Percentiles rank a stretch among this genome's conserved stretches.
phyloP scores from a whole-genome alignment of 2,888 invertebrate genomes.

The Melieria picta region DNA sequence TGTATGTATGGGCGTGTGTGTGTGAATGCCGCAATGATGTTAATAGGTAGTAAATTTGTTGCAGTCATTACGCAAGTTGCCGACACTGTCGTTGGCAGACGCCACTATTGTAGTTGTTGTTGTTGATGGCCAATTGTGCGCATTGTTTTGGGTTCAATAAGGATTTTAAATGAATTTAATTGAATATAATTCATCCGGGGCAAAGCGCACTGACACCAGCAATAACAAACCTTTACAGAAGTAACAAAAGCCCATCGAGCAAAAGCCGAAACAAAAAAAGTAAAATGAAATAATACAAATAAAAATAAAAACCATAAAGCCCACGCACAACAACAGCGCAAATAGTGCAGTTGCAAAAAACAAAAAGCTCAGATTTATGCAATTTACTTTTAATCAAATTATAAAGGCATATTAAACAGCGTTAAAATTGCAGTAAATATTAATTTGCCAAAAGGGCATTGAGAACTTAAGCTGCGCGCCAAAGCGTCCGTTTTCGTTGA shows the following conservation, averaged over 20 bases:
- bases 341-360: neutral
- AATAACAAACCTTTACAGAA: neutral
- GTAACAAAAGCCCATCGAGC: too few species aligned
- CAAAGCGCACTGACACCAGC: constrained; percentile 3
- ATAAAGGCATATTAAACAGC: constrained; percentile 1
- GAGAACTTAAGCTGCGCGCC: too few species aligned
- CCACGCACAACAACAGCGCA: constrained; percentile 1
- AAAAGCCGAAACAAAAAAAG: too few species aligned
- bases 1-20: neutral
- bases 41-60: neutral
- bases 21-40: neutral
- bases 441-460: too few species aligned
- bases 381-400: constrained; percentile 28
- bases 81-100: too few species aligned
- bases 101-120: neutral
- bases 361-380: constrained; percentile 23
- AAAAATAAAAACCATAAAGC: too few species aligned
- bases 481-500: too few species aligned
- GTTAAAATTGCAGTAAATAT: neutral
- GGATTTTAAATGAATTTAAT: constrained; percentile 23
- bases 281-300: too few species aligned
- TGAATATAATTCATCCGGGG: constrained; percentile 13
- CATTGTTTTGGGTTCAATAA: constrained; percentile 3
- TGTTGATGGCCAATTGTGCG: neutral
- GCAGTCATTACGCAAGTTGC: neutral